A percentile compares a stretch with the other conserved stretches of the same genome.
phyloP scores from a whole-genome alignment of 2,888 invertebrate genomes.

The Fragum sueziense region DNA sequence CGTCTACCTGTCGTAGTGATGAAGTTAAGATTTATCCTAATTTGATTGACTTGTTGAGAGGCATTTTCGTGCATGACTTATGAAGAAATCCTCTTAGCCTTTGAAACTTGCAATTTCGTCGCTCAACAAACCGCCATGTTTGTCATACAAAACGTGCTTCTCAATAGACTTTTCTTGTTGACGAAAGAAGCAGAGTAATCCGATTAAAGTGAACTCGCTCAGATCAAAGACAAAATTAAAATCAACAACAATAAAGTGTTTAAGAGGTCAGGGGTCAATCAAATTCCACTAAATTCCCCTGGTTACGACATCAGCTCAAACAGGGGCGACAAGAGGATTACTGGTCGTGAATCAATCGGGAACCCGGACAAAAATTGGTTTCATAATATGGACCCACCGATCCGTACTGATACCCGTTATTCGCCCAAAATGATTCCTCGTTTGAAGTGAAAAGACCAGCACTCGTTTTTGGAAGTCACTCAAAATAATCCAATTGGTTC shows the following conservation, averaged over 20 bases:
- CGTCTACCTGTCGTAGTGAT: background rate
- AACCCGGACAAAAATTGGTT: constrained; percentile 4
- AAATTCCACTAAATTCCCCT: constrained; percentile 59
- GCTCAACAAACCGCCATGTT: constrained; percentile 7
- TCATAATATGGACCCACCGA: constrained; percentile 20
- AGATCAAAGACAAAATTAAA: constrained; percentile 58
- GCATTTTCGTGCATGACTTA: constrained; percentile 29
- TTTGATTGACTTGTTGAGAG: constrained; percentile 16
- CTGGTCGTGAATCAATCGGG: background rate
- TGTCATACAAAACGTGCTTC: constrained; percentile 21
- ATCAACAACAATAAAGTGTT: constrained; percentile 61
- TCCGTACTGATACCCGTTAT: constrained; percentile 17
- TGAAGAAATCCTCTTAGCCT: constrained; percentile 38
- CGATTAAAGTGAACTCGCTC: constrained; percentile 24
- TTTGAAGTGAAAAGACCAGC: constrained; percentile 50
- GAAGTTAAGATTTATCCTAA: constrained; percentile 10
- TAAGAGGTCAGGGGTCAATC: constrained; percentile 61
- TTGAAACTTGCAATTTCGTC: constrained; percentile 10
- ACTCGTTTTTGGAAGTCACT: constrained; percentile 45
- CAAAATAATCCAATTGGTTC: constrained; percentile 48
- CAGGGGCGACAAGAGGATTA: constrained; percentile 13
- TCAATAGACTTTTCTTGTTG: constrained; percentile 25
- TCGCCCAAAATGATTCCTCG: constrained; percentile 12
- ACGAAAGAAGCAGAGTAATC: constrained; percentile 17
- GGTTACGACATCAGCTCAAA: constrained; percentile 52